phyloP scores from a whole-genome alignment of 2,113 vertebrate species.

The Toxotes jaculatrix region DNA sequence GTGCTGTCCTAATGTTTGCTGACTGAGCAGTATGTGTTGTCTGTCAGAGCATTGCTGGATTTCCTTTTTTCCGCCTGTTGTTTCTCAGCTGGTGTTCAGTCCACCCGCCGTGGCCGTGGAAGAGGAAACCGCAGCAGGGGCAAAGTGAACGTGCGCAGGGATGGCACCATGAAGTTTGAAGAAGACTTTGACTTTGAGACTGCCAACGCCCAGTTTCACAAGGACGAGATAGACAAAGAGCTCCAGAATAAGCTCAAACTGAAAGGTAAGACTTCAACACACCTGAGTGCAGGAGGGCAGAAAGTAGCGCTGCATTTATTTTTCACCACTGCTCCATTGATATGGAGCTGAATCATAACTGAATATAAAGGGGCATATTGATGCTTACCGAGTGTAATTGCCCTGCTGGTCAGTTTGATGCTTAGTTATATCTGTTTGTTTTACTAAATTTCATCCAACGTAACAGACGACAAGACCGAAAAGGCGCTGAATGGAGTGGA shows the following conservation, averaged over 20 bases:
- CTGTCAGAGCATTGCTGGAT: background rate
- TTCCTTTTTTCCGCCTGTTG: background rate
- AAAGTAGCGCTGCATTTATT: background rate
- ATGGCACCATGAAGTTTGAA: conserved; percentile 98
- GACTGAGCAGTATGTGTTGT: background rate
- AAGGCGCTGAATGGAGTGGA: conserved; percentile 95
- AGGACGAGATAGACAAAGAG: conserved; percentile 98
- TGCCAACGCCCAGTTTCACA: conserved; percentile 98
- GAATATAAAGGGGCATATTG: background rate
- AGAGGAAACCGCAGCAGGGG: conserved; percentile 92
- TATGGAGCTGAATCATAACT: background rate
- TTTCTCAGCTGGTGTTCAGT: conserved; percentile 78
- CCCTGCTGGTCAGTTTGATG: background rate
- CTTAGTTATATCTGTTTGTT: background rate
- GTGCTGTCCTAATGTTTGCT: background rate
- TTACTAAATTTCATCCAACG: conserved; percentile 1
- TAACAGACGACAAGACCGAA: conserved; percentile 92
- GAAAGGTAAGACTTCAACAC: conserved; percentile 87
- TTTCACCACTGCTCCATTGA: background rate
- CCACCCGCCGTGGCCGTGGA: conserved; percentile 89
- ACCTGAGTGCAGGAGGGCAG: background rate
- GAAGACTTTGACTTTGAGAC: conserved; percentile 99
- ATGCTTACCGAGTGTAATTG: background rate
- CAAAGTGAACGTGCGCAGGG: conserved; percentile 89
- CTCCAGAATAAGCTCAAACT: conserved; percentile 98